Evolutionary conservation across 35 echinoderm and acorn worm species (phyloP).

Genomic region (Heliocidaris erythrogramma): DNA sequence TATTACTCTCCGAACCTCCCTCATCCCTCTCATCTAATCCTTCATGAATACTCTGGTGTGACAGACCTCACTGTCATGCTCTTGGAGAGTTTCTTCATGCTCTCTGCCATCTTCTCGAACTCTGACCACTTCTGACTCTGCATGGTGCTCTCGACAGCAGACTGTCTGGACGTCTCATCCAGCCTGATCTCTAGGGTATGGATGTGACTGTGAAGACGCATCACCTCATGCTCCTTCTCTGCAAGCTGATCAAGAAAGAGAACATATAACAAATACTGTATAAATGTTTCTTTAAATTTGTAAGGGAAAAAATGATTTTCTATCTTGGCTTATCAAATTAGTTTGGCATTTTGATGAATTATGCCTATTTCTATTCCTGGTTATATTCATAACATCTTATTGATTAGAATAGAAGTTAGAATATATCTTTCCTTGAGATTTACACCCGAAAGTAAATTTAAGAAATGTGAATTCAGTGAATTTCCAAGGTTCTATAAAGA

Average conservation of each 20-base stretch:
- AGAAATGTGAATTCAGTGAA: too few species aligned
- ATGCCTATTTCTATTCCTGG: too few species aligned
- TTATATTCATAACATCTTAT: too few species aligned
- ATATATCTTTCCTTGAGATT: too few species aligned
- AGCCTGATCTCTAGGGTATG: conserved; percentile 66
- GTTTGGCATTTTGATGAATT: too few species aligned
- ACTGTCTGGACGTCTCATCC: conserved; percentile 49
- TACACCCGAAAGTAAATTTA: too few species aligned
- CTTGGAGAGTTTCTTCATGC: conserved; percentile 94
- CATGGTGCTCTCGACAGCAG: conserved; percentile 66
- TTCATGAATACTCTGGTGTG: conserved; percentile 60
- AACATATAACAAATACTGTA: background rate
- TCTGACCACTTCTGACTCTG: conserved; percentile 95
- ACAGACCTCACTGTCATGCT: conserved; percentile 89
- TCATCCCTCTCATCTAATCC: background rate
- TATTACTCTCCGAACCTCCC: background rate
- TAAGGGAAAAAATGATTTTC: background rate
- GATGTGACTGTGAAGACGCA: conserved; percentile 61
- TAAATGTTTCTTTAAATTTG: background rate
- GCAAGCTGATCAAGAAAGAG: conserved; percentile 58
- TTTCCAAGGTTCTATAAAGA: too few species aligned
- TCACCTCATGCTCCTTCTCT: conserved; percentile 73
- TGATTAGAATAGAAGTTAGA: too few species aligned
- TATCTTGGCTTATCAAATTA: too few species aligned
- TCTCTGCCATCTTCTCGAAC: conserved; percentile 99